These are phyloP conservation scores for Solea senegalensis DNA, from an alignment of 2,113 vertebrate species.

Conservation along the genomic window DNA sequence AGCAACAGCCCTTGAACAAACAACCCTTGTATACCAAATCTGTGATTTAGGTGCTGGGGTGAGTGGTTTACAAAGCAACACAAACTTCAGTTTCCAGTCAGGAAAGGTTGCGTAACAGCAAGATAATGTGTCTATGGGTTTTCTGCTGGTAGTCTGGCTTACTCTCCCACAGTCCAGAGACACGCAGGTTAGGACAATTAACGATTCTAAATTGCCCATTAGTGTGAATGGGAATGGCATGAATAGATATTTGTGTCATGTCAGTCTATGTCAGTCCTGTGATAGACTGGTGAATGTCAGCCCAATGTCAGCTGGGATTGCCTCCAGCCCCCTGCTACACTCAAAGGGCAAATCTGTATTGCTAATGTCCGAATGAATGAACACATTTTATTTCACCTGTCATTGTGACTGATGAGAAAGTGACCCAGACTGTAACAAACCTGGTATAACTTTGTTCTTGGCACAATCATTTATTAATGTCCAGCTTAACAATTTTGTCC, in stretches of 20 bases:
- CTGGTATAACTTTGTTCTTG: background rate
- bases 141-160: background rate
- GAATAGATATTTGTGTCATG: background rate
- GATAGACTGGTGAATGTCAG: background rate
- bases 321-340: background rate
- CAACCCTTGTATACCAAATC: too few species aligned
- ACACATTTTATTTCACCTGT: background rate
- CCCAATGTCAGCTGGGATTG: background rate
- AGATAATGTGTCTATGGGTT: too few species aligned
- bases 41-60: background rate
- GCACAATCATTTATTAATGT: too few species aligned
- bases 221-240: background rate
- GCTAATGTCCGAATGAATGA: background rate
- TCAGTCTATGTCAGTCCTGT: background rate
- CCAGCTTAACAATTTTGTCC: background rate
- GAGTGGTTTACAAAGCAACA: background rate
- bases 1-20: background rate
- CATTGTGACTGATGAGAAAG: background rate
- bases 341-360: background rate
- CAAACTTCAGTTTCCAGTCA: too few species aligned
- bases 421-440: background rate
- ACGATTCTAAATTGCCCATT: background rate
- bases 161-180: background rate
- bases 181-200: background rate
- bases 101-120: too few species aligned